These are phyloP conservation scores for Oegoconia quadripuncta DNA, from an alignment of 2,888 invertebrate species.

Conservation along the genomic window DNA sequence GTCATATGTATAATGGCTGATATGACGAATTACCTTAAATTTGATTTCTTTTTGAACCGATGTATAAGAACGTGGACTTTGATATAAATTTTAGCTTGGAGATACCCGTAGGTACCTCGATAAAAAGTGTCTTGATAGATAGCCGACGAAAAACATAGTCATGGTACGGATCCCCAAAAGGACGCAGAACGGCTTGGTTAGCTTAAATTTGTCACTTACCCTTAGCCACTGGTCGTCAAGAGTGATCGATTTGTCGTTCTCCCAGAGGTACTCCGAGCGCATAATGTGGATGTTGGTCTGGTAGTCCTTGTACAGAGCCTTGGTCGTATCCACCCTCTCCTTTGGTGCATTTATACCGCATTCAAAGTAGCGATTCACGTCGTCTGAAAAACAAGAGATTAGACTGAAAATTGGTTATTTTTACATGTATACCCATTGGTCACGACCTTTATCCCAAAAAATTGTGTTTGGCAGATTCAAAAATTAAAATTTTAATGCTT, in stretches of 20 bases:
- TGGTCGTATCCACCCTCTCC: constrained; percentile 36
- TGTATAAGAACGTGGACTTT: no score
- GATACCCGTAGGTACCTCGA: no score
- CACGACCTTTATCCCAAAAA: no score
- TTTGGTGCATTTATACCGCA: constrained; percentile 44
- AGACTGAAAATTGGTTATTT: neutral
- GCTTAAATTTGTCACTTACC: constrained; percentile 29
- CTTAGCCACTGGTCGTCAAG: constrained; percentile 43
- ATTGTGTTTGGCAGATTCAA: neutral
- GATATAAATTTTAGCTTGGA: no score
- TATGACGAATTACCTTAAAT: no score
- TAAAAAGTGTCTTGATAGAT: no score
- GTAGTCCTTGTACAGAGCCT: constrained; percentile 31
- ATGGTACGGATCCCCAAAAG: no score
- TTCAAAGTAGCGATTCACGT: constrained; percentile 43
- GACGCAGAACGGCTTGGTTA: no score
- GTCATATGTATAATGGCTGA: no score
- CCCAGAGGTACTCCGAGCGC: constrained; percentile 43
- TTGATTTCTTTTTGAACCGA: no score
- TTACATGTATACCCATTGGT: neutral
- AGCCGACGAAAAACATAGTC: no score
- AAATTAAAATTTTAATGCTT: no score
- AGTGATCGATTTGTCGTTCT: constrained; percentile 38
- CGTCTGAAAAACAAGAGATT: constrained; percentile 38
- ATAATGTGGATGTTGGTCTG: constrained; percentile 29